Percentiles rank a stretch among this genome's conserved stretches.
These are phyloP conservation scores for Zapus hudsonius DNA, from an alignment of 2,113 vertebrate genomes.

Conservation along the genomic window DNA sequence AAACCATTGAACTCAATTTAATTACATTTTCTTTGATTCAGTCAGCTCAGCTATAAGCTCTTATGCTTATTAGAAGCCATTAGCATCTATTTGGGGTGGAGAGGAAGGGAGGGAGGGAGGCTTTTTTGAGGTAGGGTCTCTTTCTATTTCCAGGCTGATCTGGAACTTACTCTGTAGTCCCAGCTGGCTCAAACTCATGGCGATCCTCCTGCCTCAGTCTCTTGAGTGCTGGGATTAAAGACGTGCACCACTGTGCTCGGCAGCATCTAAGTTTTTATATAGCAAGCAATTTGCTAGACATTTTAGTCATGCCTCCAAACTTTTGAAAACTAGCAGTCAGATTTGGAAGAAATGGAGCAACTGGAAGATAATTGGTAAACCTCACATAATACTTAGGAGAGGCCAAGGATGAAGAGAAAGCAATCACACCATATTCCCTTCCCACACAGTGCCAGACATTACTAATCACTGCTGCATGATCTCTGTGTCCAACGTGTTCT, in stretches of 20 bases:
- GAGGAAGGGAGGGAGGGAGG: too few species aligned
- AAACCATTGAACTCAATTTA: neutral
- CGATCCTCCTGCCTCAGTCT: too few species aligned
- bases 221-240: too few species aligned
- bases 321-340: slow-evolving; percentile 8
- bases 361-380: slow-evolving; percentile 18
- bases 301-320: neutral
- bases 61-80: neutral
- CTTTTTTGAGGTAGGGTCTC: too few species aligned
- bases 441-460: neutral
- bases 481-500: neutral
- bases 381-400: neutral
- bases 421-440: accelerated
- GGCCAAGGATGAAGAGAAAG: neutral
- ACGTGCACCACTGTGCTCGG: too few species aligned
- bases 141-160: too few species aligned
- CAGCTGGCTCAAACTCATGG: too few species aligned
- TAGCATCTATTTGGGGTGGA: neutral
- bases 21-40: neutral
- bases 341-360: neutral
- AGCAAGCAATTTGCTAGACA: neutral
- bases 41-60: neutral
- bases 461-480: neutral
- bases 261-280: neutral
- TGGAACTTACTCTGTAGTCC: too few species aligned